These are phyloP conservation scores for Thalassophryne amazonica DNA, from an alignment of 2,797 vertebrate species.

Conservation along the genomic window DNA sequence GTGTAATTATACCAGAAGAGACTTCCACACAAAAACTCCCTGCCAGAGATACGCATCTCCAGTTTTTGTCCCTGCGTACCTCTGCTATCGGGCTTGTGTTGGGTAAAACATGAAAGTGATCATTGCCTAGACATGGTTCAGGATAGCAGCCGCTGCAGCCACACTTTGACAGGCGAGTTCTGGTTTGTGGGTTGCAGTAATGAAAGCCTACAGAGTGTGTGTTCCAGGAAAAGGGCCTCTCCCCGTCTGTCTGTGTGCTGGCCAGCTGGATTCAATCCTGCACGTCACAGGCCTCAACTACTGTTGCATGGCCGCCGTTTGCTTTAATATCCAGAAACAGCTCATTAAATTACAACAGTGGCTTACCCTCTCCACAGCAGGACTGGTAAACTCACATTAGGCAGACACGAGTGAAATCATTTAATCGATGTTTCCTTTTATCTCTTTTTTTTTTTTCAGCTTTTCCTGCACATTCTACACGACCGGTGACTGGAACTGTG, in stretches of 20 bases:
- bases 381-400: conserved; percentile 35
- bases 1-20: conserved; percentile 48
- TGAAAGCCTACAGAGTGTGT: conserved; percentile 68
- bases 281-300: conserved; percentile 39
- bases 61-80: background rate
- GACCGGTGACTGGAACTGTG: conserved; percentile 27
- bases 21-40: conserved; percentile 20
- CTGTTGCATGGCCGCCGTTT: conserved; percentile 13
- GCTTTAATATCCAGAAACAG: conserved; percentile 35
- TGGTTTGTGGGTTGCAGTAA: conserved; percentile 60
- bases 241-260: conserved; percentile 44
- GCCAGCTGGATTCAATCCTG: conserved; percentile 60
- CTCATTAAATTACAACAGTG: conserved; percentile 46
- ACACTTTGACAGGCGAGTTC: conserved; percentile 56
- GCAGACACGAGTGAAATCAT: conserved; percentile 28
- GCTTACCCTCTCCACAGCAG: conserved; percentile 36
- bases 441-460: background rate
- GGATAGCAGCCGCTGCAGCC: conserved; percentile 31
- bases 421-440: background rate
- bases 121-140: conserved; percentile 33
- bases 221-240: conserved; percentile 57
- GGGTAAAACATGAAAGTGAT: conserved; percentile 46
- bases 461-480: conserved; percentile 42
- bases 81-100: conserved; percentile 9
- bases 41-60: conserved; percentile 9